phyloP scores from a whole-genome alignment of 2,888 invertebrate species.

The Eulithis prunata region DNA sequence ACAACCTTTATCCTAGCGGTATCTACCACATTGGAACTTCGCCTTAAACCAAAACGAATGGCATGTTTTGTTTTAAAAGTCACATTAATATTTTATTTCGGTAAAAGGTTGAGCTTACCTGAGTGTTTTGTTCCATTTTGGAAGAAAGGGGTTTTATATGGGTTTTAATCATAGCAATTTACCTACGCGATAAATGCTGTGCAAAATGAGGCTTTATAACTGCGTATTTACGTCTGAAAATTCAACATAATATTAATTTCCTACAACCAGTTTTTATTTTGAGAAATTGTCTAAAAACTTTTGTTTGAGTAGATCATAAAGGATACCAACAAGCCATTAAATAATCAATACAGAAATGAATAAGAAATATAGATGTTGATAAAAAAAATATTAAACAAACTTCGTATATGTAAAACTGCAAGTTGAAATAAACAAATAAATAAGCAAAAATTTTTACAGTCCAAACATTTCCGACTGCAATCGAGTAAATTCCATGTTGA shows the following conservation, averaged over 20 bases:
- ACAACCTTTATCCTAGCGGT: no score
- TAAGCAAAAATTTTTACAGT: neutral
- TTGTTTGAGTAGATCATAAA: no score
- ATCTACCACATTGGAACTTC: no score
- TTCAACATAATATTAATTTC: no score
- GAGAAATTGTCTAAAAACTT: no score
- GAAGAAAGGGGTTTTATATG: conserved; percentile 13
- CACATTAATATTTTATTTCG: conserved; percentile 24
- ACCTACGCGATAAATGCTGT: neutral
- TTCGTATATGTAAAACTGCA: neutral
- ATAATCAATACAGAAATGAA: no score
- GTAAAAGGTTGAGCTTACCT: conserved; percentile 13
- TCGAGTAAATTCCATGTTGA: conserved; percentile 45
- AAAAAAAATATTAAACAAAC: neutral
- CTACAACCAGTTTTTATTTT: no score
- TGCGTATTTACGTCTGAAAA: no score
- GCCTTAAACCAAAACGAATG: conserved; percentile 4
- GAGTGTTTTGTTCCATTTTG: conserved; percentile 13
- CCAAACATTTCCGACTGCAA: conserved; percentile 44
- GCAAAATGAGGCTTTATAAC: neutral
- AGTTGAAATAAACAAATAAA: neutral
- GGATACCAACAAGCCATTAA: no score
- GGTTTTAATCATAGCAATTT: neutral
- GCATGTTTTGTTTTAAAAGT: conserved; percentile 14
- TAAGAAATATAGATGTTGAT: no score